Evolutionary conservation across 2,113 vertebrate species (phyloP), one percentile per base, ranked within the genome.

Genomic region (Cryptotis parvus): DNA sequence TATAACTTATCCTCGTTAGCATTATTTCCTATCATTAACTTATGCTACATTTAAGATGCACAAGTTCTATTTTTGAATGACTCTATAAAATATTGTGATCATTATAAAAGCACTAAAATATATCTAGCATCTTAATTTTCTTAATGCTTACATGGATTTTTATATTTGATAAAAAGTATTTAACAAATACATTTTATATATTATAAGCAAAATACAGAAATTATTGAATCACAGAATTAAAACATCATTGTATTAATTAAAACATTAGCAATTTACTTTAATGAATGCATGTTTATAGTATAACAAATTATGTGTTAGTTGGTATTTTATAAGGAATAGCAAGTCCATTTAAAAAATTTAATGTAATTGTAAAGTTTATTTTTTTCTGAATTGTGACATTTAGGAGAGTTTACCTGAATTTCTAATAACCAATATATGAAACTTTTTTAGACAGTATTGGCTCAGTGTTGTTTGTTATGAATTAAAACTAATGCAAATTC

Each of bases 221-320:
- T 90, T 87, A 65, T 90, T 72, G 91, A 94, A 41, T 77, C 63
- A 61, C 0, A 65, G 66, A 55, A 80, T 63, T 86, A 86, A 24
- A 66, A n/a, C 4, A 75, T 78, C 9, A 0, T 72, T 78, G 15
- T 5, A 29, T 43, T 90, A 85, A 55, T 58, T 43, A 87, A 85
- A 65, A 39, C 49, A 74, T 43, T 52, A 61, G 6, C 65, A 10
- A 72, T 55, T 76, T n/a, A n/a, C n/a, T n/a, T n/a, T 84, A 61
- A 41, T 61, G 22, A 81, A 63, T 89, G 6, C 35, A 31, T 7
- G 6, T 11, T 9, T 68, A 12, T 1, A 87, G n/a, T 33, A 55
- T 45, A 86, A 69, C 2, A 79, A 20, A 63, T 70, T 10, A 39
- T 84, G 2, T 39, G 87, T 89, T 33, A 86, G 29, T 52, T 87